phyloP scores from a whole-genome alignment of 1,140 invertebrate genomes.

The Leptinotarsa texana region DNA sequence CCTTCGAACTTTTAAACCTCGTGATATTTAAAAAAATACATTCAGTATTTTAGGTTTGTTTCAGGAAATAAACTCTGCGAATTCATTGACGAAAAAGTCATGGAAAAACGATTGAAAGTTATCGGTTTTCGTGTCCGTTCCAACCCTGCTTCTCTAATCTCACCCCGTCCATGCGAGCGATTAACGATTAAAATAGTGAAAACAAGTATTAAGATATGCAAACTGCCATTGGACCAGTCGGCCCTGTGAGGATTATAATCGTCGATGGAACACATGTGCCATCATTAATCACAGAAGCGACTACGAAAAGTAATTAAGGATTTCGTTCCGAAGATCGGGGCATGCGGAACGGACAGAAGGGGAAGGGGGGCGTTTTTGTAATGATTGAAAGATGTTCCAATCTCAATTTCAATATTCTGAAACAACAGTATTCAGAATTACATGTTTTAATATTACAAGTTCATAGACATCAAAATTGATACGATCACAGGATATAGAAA shows the following conservation, averaged over 20 bases:
- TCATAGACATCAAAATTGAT: too few relatives aligned
- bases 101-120: too few relatives aligned
- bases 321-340: background rate
- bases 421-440: too few relatives aligned
- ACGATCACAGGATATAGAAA: too few relatives aligned
- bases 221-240: background rate
- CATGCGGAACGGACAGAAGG: background rate
- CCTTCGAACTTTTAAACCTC: too few relatives aligned
- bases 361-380: background rate
- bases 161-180: background rate
- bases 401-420: too few relatives aligned
- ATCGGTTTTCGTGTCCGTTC: background rate
- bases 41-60: too few relatives aligned
- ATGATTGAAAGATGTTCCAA: background rate
- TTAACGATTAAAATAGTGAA: slow-evolving; percentile 26
- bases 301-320: slow-evolving; percentile 17
- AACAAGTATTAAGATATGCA: slow-evolving; percentile 25
- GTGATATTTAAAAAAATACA: too few relatives aligned
- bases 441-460: too few relatives aligned
- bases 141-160: background rate
- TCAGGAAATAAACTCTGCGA: too few relatives aligned
- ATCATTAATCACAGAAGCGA: slow-evolving; percentile 16
- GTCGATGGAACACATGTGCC: slow-evolving; percentile 18
- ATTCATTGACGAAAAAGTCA: too few relatives aligned
- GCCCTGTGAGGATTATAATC: slow-evolving; percentile 11